Evolutionary conservation across 2,797 vertebrate genomes (phyloP).

Genomic region (Tokudaia muenninki): DNA sequence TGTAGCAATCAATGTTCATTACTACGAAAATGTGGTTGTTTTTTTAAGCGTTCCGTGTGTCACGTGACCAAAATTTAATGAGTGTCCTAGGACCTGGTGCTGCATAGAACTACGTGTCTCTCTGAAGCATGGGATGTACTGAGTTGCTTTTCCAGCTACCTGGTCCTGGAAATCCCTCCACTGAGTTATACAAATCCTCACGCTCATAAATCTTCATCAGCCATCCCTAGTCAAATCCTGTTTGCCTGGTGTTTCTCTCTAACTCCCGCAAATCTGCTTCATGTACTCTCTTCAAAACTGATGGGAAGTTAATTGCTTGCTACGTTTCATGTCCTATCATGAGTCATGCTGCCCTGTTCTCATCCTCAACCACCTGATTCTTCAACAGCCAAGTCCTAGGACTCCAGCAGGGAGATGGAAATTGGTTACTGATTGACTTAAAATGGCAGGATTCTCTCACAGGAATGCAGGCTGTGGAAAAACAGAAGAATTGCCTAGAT

Average conservation of each 20-base stretch:
- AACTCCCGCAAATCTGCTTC: conserved; percentile 80
- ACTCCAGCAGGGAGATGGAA: neutral
- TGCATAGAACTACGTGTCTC: neutral
- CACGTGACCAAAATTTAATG: conserved; percentile 42
- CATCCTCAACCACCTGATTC: conserved; percentile 69
- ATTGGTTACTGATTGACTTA: neutral
- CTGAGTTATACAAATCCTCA: conserved; percentile 71
- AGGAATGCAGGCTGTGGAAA: neutral
- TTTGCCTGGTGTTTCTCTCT: conserved; percentile 79
- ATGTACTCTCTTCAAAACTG: conserved; percentile 70
- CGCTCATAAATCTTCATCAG: conserved; percentile 81
- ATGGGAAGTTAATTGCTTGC: conserved; percentile 77
- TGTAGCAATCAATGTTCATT: neutral
- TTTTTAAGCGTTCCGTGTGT: neutral
- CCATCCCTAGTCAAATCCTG: conserved; percentile 75
- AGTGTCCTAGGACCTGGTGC: conserved; percentile 52
- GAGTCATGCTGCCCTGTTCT: conserved; percentile 73
- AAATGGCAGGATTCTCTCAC: conserved; percentile 38
- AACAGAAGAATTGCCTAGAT: conserved; percentile 14
- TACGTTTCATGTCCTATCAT: conserved; percentile 73
- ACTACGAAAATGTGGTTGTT: neutral
- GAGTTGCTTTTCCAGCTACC: conserved; percentile 23
- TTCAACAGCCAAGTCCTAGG: conserved; percentile 70
- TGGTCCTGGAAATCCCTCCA: conserved; percentile 74
- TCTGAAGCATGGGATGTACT: conserved; percentile 6